Base-by-base conservation (phyloP, 2,797 vertebrate genomes). In the Tangara arthus region DNA sequence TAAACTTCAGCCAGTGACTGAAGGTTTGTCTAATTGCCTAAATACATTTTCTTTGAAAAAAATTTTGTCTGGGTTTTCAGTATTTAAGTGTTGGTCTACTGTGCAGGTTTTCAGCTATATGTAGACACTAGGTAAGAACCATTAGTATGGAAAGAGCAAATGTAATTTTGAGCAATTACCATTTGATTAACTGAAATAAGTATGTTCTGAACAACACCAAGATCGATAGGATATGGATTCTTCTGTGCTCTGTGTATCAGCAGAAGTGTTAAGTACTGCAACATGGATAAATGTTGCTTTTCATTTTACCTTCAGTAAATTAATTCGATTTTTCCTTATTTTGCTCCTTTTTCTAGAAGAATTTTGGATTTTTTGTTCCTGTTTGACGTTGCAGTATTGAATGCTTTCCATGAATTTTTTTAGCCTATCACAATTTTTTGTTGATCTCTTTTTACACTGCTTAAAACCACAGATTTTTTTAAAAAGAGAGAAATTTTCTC, bases 1-100 rank as follows among this genome's bases (percentile, higher is more conserved):
- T 97, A 99, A 99, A 97, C 98, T 99, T 47, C 99, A 99, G 85
- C 99, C 99, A 4, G 99, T 99, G 94, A 99, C 99, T 42, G 99
- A 99, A 98, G 99, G 99, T 99, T 92, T 84, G 97, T 96, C 50
- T 79, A 57, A 89, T 95, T 90, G 42, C 61, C 46, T 96, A 56
- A 69, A 80, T 93, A 69, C 7, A 27, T 81, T 93, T 69, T 85
- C 11, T 91, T 95, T 57, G 28, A 60, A 52, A 81, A 61, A 60
- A 1, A 68, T 39, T 71, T 81, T 94, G 35, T 93, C 76, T 70
- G 65, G 32, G 9, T 91, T 95, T 93, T 82, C 69, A 39, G 7
- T 75, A 53, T 55, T 87, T 59, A 91, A 88, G 26, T 63, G 42
- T 84, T 91, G 69, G 26, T 89, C 75, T 90, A 32, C 81, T 82